Percentiles rank a stretch among this genome's conserved stretches.
phyloP scores from a whole-genome alignment of 2,113 vertebrate genomes.

The Choloepus hoffmanni region DNA sequence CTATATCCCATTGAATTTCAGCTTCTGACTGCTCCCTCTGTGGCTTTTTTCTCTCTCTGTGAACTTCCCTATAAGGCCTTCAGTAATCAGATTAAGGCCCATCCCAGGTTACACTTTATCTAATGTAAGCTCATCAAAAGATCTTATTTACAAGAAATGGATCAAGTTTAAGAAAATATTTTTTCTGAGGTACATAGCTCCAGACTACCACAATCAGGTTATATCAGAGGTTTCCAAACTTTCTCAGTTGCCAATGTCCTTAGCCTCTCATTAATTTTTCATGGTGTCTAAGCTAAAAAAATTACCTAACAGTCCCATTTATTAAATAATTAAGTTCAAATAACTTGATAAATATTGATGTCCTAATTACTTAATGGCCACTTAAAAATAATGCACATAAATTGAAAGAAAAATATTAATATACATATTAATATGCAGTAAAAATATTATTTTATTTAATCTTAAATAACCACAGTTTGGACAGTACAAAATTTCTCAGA shows the following conservation, averaged over 20 bases:
- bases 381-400: slow-evolving; percentile 1
- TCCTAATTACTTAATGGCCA: neutral
- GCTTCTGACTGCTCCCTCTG: too few relatives aligned
- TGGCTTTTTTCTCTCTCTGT: too few relatives aligned
- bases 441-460: slow-evolving; percentile 24
- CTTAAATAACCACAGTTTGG: neutral
- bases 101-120: too few relatives aligned
- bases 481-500: neutral
- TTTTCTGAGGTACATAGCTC: too few relatives aligned
- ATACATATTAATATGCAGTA: neutral
- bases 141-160: too few relatives aligned
- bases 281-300: neutral
- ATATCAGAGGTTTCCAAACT: neutral
- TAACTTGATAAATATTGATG: neutral
- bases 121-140: too few relatives aligned
- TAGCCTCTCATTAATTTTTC: slow-evolving; percentile 12
- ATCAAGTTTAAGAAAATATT: too few relatives aligned
- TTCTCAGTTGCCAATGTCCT: neutral
- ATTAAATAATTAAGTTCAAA: slow-evolving; percentile 9
- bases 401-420: slow-evolving; percentile 39
- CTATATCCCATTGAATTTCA: too few relatives aligned
- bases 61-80: too few relatives aligned
- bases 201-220: neutral
- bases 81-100: too few relatives aligned
- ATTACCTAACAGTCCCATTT: slow-evolving; percentile 13